Evolutionary conservation across 2,797 vertebrate genomes (phyloP).

Genomic region (Buphagus erythrorhynchus): DNA sequence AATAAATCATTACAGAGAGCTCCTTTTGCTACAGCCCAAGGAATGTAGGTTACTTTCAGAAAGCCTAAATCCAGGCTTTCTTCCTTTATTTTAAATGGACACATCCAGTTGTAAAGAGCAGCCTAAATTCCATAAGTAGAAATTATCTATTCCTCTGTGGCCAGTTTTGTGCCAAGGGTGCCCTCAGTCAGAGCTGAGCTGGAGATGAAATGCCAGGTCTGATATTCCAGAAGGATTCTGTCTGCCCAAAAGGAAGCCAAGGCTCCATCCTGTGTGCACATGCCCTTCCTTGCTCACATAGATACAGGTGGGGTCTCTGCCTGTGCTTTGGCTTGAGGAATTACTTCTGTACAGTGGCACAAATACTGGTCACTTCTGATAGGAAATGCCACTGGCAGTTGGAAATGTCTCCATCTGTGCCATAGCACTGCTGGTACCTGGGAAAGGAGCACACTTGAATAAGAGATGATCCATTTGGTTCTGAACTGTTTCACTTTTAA

Average conservation of each 20-base stretch:
- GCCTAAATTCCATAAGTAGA: background rate
- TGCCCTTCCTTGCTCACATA: background rate
- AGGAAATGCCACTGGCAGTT: background rate
- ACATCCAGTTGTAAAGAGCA: background rate
- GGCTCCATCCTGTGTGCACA: rapidly evolving
- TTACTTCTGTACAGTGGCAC: background rate
- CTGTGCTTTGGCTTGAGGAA: background rate
- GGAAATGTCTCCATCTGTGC: background rate
- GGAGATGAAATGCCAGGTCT: background rate
- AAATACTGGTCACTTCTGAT: background rate
- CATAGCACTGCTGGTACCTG: no score
- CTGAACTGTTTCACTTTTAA: background rate
- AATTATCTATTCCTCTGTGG: background rate
- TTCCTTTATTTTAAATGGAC: background rate
- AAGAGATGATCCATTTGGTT: rapidly evolving
- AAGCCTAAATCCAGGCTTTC: background rate
- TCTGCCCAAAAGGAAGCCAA: background rate
- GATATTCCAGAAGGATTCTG: background rate
- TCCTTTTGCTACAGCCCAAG: background rate
- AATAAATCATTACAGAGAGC: background rate
- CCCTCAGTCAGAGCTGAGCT: background rate
- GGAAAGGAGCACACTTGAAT: background rate
- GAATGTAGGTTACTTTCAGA: background rate
- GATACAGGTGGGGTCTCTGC: rapidly evolving
- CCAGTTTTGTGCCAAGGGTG: background rate